Conservation (phyloP, 2,888 invertebrate species). For the Nebria salina region DNA sequence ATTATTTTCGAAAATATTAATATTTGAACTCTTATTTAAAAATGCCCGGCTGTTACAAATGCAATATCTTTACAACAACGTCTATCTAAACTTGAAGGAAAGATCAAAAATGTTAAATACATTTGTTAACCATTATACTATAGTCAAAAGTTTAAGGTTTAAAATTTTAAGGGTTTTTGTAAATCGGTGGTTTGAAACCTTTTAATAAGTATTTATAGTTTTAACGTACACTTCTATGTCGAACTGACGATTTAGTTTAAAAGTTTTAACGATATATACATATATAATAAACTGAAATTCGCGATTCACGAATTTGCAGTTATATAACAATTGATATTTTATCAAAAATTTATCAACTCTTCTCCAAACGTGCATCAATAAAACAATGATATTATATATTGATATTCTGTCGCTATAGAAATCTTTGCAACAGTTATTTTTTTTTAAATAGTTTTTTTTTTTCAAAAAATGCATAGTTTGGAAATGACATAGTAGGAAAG, state of each 20-base stretch:
- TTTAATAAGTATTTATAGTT: not conserved
- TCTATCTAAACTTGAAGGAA: not conserved
- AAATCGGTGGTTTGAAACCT: not conserved
- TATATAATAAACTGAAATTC: not conserved
- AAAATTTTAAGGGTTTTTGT: not conserved
- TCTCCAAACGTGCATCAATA: not conserved
- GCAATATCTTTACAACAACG: not conserved
- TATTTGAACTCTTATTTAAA: not conserved
- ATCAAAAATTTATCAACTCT: not conserved
- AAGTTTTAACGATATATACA: conserved; percentile 1
- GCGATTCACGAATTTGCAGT: not conserved
- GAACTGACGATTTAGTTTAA: not conserved
- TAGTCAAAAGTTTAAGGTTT: not conserved
- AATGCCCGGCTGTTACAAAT: not conserved
- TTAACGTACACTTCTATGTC: not conserved
- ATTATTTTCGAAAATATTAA: not conserved
- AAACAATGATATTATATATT: not conserved
- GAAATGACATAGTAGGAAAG: not conserved
- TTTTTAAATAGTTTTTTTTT: not conserved
- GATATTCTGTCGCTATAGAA: not conserved
- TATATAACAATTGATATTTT: conserved; percentile 1
- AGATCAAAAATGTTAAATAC: not conserved
- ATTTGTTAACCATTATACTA: not conserved
- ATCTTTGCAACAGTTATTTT: not conserved
- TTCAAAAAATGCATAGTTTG: not conserved